Conservation (phyloP, 2,113 vertebrate genomes). For the Calcarius ornatus region DNA sequence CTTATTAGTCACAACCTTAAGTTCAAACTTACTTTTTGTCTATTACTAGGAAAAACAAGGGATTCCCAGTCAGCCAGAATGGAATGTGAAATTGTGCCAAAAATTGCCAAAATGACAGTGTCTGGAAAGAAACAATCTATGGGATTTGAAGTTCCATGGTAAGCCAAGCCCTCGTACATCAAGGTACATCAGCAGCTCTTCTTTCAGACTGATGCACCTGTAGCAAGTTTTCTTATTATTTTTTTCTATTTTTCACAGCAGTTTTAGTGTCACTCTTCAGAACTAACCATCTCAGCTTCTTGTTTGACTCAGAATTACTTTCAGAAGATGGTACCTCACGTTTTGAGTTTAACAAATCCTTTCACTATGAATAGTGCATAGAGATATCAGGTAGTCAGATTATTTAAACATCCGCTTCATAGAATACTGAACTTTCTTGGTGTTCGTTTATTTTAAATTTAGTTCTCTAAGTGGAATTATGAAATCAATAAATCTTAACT, state of each 20-base stretch:
- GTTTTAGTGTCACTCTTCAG: conserved; percentile 50
- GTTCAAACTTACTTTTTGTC: conserved; percentile 56
- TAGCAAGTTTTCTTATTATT: conserved; percentile 45
- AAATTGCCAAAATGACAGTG: conserved; percentile 96
- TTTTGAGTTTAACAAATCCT: conserved; percentile 68
- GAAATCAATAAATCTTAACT: conserved; percentile 63
- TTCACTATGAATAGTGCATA: conserved; percentile 65
- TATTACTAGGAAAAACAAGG: conserved; percentile 82
- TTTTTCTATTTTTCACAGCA: conserved; percentile 61
- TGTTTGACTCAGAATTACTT: conserved; percentile 68
- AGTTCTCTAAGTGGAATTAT: conserved; percentile 57
- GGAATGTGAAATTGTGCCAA: conserved; percentile 90
- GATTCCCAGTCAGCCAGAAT: conserved; percentile 75
- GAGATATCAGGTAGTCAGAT: conserved; percentile 14
- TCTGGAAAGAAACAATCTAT: conserved; percentile 97
- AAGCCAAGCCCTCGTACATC: conserved; percentile 65
- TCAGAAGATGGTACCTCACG: conserved; percentile 63
- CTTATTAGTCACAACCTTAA: not conserved
- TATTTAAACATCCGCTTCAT: conserved; percentile 66
- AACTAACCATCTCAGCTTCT: conserved; percentile 62
- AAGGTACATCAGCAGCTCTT: conserved; percentile 38
- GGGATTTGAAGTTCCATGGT: conserved; percentile 96
- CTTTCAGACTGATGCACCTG: conserved; percentile 58
- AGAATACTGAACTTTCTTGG: conserved; percentile 60
- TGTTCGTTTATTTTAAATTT: conserved; percentile 60